Evolutionary conservation across 2,797 vertebrate species (phyloP).

Genomic region (Notamacropus eugenii): DNA sequence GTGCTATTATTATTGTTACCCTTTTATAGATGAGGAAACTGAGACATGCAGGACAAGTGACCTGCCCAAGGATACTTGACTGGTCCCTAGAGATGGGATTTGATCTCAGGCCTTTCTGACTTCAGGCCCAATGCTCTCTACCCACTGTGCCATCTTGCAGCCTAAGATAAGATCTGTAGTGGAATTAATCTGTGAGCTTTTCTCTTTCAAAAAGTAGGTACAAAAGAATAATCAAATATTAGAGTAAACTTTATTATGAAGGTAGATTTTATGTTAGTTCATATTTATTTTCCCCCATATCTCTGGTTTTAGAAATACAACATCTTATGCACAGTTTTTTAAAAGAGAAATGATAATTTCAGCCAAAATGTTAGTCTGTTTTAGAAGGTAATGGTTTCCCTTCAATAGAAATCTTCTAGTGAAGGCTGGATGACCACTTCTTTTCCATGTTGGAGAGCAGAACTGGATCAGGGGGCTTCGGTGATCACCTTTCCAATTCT

Average conservation of each 20-base stretch:
- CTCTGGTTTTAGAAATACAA: background rate
- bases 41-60: background rate
- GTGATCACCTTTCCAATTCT: background rate
- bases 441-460: background rate
- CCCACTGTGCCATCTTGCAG: background rate
- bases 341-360: background rate
- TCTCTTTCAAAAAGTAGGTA: slow-evolving; percentile 12
- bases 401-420: background rate
- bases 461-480: background rate
- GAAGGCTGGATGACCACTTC: background rate
- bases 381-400: background rate
- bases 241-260: slow-evolving; percentile 1
- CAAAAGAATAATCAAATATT: slow-evolving; percentile 20
- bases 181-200: background rate
- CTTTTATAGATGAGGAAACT: background rate
- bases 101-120: background rate
- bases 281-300: slow-evolving; percentile 10
- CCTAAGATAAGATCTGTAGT: background rate
- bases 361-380: background rate
- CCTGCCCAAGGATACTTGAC: slow-evolving; percentile 16
- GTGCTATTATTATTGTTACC: background rate
- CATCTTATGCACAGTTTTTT: background rate
- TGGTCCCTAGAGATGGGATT: slow-evolving; percentile 44
- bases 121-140: background rate
- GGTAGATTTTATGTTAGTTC: slow-evolving; percentile 45